These are phyloP conservation scores for Actinopyga echinites DNA, from an alignment of 53 echinoderm and acorn worm genomes.

Conservation along the genomic window DNA sequence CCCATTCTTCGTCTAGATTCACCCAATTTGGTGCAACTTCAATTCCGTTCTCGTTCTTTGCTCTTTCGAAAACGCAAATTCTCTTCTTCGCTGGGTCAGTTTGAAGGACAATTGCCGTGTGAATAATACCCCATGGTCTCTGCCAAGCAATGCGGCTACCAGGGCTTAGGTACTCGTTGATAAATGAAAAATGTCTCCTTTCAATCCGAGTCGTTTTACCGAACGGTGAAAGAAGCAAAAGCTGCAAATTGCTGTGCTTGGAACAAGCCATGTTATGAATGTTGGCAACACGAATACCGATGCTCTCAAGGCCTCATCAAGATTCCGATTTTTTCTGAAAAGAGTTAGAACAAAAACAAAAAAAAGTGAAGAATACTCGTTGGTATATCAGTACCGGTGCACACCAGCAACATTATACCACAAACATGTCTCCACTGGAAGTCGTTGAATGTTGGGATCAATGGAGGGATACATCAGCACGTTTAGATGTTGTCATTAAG, in stretches of 20 bases:
- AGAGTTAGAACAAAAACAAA: too few relatives aligned
- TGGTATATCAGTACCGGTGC: too few relatives aligned
- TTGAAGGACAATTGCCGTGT: background rate
- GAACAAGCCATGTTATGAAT: too few relatives aligned
- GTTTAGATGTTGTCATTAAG: too few relatives aligned
- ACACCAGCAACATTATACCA: too few relatives aligned
- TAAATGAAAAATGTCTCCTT: background rate
- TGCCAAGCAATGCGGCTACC: slow-evolving; percentile 3
- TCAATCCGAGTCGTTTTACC: slow-evolving; percentile 2
- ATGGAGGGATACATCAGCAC: too few relatives aligned
- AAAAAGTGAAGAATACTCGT: too few relatives aligned
- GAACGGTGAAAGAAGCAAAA: background rate
- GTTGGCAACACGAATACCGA: too few relatives aligned
- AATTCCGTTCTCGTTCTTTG: background rate
- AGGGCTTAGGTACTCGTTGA: background rate
- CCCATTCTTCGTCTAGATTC: background rate
- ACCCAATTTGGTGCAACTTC: background rate
- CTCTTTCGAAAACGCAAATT: slow-evolving; percentile 8
- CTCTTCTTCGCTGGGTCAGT: background rate
- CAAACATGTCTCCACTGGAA: too few relatives aligned
- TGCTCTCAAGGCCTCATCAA: too few relatives aligned
- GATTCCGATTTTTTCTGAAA: too few relatives aligned
- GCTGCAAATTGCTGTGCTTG: background rate
- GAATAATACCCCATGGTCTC: background rate
- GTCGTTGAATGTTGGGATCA: too few relatives aligned